phyloP scores from a whole-genome alignment of 2,113 vertebrate genomes.

The Hymenochirus boettgeri region DNA sequence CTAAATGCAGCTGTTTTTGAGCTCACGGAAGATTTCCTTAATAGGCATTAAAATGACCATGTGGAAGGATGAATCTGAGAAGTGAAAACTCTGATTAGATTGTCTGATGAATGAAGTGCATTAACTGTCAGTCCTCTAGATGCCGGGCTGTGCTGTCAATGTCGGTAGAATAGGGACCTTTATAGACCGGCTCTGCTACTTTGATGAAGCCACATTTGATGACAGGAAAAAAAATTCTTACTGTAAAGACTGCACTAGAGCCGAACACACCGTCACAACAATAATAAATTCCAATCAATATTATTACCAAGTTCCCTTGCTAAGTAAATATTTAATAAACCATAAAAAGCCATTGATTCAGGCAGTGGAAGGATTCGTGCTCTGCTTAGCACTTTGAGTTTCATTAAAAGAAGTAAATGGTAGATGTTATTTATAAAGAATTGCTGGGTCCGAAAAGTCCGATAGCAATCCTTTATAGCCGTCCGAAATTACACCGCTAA shows the following conservation, averaged over 20 bases:
- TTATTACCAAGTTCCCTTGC: not conserved
- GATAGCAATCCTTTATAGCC: too few species aligned
- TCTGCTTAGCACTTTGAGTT: not conserved
- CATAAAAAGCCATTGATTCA: conserved; percentile 12
- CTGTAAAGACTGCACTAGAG: not conserved
- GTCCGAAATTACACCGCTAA: too few species aligned
- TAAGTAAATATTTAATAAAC: conserved; percentile 30
- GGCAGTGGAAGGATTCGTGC: not conserved
- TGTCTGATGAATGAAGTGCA: not conserved
- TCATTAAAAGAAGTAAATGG: not conserved
- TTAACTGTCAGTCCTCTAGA: not conserved
- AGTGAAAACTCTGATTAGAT: not conserved
- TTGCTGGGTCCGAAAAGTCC: too few species aligned
- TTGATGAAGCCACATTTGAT: not conserved
- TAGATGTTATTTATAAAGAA: too few species aligned
- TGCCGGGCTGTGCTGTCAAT: not conserved
- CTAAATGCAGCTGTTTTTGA: too few species aligned
- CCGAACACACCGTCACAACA: conserved; percentile 11
- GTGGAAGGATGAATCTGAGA: not conserved
- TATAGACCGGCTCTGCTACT: not conserved
- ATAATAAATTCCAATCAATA: conserved; percentile 36
- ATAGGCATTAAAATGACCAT: not conserved
- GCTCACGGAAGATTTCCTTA: too few species aligned
- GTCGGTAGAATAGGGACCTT: not conserved
- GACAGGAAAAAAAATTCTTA: not conserved